A percentile compares a stretch with the other conserved stretches of the same genome.
phyloP scores from a whole-genome alignment of 2,113 vertebrate genomes.

The Zosterops japonicus region DNA sequence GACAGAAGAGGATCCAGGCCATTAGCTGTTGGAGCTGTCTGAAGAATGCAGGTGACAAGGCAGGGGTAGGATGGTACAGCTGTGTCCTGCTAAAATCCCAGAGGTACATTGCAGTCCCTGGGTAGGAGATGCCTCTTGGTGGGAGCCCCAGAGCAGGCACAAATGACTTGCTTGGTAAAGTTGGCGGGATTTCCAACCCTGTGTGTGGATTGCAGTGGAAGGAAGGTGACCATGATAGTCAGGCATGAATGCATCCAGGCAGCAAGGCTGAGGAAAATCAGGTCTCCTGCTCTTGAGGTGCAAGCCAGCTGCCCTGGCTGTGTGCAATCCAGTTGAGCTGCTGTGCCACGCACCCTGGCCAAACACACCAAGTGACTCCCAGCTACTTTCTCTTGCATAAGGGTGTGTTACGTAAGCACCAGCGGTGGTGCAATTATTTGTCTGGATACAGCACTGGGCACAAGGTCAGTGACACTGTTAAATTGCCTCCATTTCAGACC shows the following conservation, averaged over 20 bases:
- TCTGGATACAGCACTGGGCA: not conserved
- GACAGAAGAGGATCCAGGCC: not conserved
- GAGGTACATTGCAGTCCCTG: not conserved
- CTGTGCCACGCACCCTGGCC: not conserved
- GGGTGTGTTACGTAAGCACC: not conserved
- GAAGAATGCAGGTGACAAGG: not conserved
- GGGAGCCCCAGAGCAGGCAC: not conserved
- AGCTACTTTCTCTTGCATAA: constrained; percentile 4
- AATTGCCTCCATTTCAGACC: not conserved
- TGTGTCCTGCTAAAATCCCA: not conserved
- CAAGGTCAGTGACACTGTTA: not conserved
- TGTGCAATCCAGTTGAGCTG: not conserved
- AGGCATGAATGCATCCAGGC: not conserved
- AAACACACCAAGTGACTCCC: not conserved
- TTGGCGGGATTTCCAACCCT: not conserved
- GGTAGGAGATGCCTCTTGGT: not conserved
- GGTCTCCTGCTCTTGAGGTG: not conserved
- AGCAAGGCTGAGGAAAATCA: not conserved
- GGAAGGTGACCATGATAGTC: not conserved
- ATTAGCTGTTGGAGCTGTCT: not conserved
- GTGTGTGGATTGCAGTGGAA: accelerated
- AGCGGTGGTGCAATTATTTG: not conserved
- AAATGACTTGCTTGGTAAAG: not conserved
- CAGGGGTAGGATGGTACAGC: not conserved
- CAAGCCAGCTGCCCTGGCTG: not conserved